These are phyloP conservation scores for Spisula subtruncata DNA, from an alignment of 2,888 invertebrate species.

Conservation along the genomic window DNA sequence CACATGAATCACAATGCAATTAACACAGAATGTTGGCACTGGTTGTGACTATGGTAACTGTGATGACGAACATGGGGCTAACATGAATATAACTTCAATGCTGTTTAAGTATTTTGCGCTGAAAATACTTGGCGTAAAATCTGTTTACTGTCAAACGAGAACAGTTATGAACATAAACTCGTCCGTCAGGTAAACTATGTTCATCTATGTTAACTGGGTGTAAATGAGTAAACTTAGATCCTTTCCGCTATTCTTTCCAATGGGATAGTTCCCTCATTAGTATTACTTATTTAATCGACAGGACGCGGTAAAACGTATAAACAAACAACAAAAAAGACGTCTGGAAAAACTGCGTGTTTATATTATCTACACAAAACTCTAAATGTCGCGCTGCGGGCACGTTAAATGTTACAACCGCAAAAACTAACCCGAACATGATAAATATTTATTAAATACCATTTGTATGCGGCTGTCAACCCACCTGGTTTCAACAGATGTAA, in stretches of 20 bases:
- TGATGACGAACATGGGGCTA: neutral
- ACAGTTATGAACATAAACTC: no score
- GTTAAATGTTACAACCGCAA: neutral
- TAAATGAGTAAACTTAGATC: no score
- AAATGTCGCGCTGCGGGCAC: neutral
- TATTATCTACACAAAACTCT: neutral
- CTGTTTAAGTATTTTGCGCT: no score
- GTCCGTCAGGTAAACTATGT: no score
- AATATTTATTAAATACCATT: slow-evolving; percentile 4
- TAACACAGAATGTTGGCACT: no score
- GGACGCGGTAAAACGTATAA: neutral
- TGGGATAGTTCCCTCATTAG: no score
- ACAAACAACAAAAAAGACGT: neutral
- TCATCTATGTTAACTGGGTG: no score
- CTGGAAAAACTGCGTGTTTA: slow-evolving; percentile 11
- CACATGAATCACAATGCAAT: no score
- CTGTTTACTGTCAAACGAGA: no score
- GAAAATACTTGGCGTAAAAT: neutral
- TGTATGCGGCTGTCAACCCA: neutral
- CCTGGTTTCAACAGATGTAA: neutral
- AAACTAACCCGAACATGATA: neutral
- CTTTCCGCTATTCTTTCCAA: no score
- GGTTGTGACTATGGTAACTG: neutral
- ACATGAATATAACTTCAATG: neutral
- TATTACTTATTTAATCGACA: no score